Conservation (phyloP, 2,113 vertebrate genomes). For the Poecilia latipinna region DNA sequence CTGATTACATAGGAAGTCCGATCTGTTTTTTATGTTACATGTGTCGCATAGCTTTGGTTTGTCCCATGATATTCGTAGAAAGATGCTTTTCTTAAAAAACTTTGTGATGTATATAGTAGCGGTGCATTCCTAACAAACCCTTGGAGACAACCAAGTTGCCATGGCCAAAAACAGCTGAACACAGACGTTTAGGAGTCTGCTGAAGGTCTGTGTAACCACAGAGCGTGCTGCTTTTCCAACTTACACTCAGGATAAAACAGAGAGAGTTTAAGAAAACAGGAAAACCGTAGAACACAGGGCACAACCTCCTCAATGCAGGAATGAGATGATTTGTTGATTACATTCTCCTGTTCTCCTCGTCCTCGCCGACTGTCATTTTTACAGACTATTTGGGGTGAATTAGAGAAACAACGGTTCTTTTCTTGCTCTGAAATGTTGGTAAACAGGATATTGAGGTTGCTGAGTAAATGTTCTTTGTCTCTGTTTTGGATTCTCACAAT, state of each 20-base stretch:
- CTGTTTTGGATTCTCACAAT: constrained; percentile 53
- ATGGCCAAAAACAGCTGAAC: constrained; percentile 68
- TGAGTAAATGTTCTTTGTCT: constrained; percentile 52
- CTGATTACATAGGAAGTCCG: neutral
- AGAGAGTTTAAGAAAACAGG: constrained; percentile 17
- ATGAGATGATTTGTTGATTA: constrained; percentile 36
- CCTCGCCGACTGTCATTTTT: neutral
- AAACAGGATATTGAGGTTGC: constrained; percentile 55
- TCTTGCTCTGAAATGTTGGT: constrained; percentile 28
- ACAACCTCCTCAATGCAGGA: constrained; percentile 32
- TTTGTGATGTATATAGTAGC: constrained; percentile 42
- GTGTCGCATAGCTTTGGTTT: neutral
- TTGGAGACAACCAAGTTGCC: constrained; percentile 56
- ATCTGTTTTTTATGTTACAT: constrained; percentile 7
- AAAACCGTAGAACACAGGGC: constrained; percentile 36
- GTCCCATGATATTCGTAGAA: constrained; percentile 19
- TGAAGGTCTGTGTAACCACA: constrained; percentile 71
- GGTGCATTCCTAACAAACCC: constrained; percentile 59
- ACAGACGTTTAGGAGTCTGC: constrained; percentile 74
- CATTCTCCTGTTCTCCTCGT: constrained; percentile 20
- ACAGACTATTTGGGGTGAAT: constrained; percentile 8
- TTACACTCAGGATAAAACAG: constrained; percentile 32
- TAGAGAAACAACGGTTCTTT: neutral
- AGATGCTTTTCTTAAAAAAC: constrained; percentile 38
- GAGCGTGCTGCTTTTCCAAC: constrained; percentile 58